Conservation (phyloP, 1,140 invertebrate genomes). For the Drosophila bifasciata region DNA sequence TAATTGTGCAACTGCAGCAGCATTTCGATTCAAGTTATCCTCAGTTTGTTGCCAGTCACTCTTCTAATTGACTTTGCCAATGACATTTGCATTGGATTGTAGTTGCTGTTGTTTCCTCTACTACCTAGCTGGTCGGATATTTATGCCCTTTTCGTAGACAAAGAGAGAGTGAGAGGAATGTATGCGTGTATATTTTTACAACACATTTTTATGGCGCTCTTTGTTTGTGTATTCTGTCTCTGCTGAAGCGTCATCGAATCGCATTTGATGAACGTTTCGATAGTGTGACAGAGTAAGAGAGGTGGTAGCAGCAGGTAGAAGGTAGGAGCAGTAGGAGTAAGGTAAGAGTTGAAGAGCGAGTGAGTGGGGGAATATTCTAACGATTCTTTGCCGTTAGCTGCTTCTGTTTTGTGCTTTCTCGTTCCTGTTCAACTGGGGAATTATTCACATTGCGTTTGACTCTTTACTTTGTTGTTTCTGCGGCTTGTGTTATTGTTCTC, state of each 20-base stretch:
- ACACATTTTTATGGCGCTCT: conserved; percentile 63
- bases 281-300: conserved; percentile 30
- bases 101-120: conserved; percentile 15
- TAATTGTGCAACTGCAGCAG: conserved; percentile 41
- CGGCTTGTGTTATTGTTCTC: conserved; percentile 45
- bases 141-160: conserved; percentile 21
- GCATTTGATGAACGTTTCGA: conserved; percentile 50
- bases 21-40: conserved; percentile 15
- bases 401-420: conserved; percentile 58
- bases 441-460: conserved; percentile 76
- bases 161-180: conserved; percentile 28
- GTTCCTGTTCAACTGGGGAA: conserved; percentile 61
- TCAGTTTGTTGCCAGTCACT: conserved; percentile 6
- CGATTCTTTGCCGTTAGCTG: conserved; percentile 14
- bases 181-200: conserved; percentile 72
- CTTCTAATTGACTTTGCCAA: conserved; percentile 51
- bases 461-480: conserved; percentile 46
- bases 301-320: neutral
- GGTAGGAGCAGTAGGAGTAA: neutral
- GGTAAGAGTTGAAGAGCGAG: neutral
- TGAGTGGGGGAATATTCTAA: conserved; percentile 16
- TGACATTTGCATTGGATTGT: conserved; percentile 55
- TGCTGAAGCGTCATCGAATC: conserved; percentile 50
- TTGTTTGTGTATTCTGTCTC: conserved; percentile 28
- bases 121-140: conserved; percentile 11